A percentile compares a stretch with the other conserved stretches of the same genome.
phyloP scores from a whole-genome alignment of 2,888 invertebrate species.

The Thymelicus sylvestris region DNA sequence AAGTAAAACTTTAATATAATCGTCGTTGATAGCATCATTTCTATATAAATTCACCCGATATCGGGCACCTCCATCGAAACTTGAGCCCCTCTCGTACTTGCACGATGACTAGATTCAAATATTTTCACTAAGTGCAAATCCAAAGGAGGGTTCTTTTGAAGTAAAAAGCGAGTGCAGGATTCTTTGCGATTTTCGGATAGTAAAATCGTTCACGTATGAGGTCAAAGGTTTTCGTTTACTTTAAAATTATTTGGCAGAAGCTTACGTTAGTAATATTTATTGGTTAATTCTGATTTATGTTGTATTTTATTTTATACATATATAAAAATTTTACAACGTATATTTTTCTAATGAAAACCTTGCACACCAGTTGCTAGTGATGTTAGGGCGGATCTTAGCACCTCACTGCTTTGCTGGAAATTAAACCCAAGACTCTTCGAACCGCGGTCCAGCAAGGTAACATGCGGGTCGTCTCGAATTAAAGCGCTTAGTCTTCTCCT shows the following conservation, averaged over 20 bases:
- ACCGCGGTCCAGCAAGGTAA: no score
- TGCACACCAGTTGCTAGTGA: no score
- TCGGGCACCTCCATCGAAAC: conserved; percentile 61
- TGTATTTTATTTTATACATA: no score
- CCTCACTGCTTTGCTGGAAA: no score
- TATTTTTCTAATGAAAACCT: no score
- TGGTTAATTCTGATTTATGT: not conserved
- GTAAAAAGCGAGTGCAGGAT: conserved; percentile 54
- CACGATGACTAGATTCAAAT: conserved; percentile 69
- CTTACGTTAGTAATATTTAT: conserved; percentile 1
- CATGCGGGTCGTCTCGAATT: not conserved
- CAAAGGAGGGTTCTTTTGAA: conserved; percentile 60
- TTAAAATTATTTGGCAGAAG: conserved; percentile 22
- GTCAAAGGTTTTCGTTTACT: conserved; percentile 40
- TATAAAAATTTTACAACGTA: no score
- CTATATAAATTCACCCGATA: conserved; percentile 39
- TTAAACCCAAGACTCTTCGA: no score
- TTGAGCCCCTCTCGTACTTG: conserved; percentile 51
- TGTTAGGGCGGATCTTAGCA: no score
- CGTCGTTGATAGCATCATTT: not conserved
- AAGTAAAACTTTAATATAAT: conserved; percentile 1
- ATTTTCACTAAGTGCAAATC: conserved; percentile 69
- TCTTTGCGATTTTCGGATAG: conserved; percentile 57
- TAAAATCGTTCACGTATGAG: conserved; percentile 49
- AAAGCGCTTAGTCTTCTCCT: conserved; percentile 45